phyloP scores from a whole-genome alignment of 2,888 invertebrate species.

The Campoletis raptor region DNA sequence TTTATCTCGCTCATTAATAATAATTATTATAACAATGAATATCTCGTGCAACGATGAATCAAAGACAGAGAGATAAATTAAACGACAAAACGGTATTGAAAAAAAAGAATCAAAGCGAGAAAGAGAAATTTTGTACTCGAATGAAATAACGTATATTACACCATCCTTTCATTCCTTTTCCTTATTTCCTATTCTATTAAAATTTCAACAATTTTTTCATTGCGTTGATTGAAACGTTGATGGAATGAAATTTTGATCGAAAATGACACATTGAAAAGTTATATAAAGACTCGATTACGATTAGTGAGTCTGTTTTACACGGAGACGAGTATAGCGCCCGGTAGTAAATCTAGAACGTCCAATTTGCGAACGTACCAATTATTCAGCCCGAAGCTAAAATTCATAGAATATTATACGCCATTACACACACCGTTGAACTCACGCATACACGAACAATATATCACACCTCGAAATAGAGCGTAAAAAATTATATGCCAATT shows the following conservation, averaged over 20 bases:
- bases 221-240: neutral
- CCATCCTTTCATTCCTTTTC: neutral
- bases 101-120: too few relatives aligned
- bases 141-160: neutral
- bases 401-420: constrained; percentile 47
- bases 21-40: constrained; percentile 26
- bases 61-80: neutral
- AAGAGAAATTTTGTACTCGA: constrained; percentile 16
- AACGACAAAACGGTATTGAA: neutral
- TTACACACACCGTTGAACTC: constrained; percentile 6
- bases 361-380: constrained; percentile 66
- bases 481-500: constrained; percentile 23
- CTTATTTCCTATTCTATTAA: too few relatives aligned
- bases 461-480: constrained; percentile 37
- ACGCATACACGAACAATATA: constrained; percentile 11
- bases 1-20: constrained; percentile 56
- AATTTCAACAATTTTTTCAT: too few relatives aligned
- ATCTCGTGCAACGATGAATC: constrained; percentile 25
- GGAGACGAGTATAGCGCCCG: neutral
- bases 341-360: constrained; percentile 65
- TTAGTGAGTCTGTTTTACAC: neutral
- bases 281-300: neutral
- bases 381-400: constrained; percentile 53
- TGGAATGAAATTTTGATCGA: neutral
- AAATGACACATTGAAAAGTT: neutral